Conservation (phyloP, 1,140 invertebrate genomes). For the Hermetia illucens region DNA sequence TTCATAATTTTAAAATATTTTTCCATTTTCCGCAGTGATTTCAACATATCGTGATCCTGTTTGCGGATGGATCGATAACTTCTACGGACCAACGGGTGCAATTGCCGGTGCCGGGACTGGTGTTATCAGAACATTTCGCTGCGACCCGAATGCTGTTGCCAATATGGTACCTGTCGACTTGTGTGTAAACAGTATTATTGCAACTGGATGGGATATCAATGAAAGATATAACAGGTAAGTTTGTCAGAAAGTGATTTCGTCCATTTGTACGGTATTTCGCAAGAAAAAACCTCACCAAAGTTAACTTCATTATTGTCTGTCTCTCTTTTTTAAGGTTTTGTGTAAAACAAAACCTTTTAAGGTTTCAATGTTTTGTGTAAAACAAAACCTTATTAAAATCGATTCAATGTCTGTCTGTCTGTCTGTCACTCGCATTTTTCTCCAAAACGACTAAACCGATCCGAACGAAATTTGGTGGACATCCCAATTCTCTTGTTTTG, state of each 20-base stretch:
- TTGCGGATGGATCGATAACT: slow-evolving; percentile 73
- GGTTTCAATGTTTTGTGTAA: too few species aligned
- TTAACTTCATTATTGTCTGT: too few species aligned
- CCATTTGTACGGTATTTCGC: too few species aligned
- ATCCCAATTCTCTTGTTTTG: too few species aligned
- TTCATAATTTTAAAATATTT: not conserved
- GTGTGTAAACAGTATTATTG: slow-evolving; percentile 69
- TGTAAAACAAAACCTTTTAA: too few species aligned
- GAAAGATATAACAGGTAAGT: slow-evolving; percentile 35
- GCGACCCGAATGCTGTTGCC: slow-evolving; percentile 43
- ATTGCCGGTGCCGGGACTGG: slow-evolving; percentile 53
- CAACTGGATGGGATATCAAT: slow-evolving; percentile 48
- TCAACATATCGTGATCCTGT: slow-evolving; percentile 59
- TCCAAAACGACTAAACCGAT: too few species aligned
- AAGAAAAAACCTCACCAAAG: too few species aligned
- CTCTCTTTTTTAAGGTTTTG: too few species aligned
- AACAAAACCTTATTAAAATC: too few species aligned
- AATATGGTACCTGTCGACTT: slow-evolving; percentile 82
- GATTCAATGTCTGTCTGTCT: too few species aligned
- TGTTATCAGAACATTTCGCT: slow-evolving; percentile 53
- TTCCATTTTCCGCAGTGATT: slow-evolving; percentile 26
- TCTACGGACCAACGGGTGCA: slow-evolving; percentile 59
- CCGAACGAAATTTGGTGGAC: too few species aligned
- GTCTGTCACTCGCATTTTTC: too few species aligned
- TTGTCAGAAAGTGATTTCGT: not conserved